Base-by-base conservation (phyloP, 2,797 vertebrate genomes). In the Petrocephalus sullivani region DNA sequence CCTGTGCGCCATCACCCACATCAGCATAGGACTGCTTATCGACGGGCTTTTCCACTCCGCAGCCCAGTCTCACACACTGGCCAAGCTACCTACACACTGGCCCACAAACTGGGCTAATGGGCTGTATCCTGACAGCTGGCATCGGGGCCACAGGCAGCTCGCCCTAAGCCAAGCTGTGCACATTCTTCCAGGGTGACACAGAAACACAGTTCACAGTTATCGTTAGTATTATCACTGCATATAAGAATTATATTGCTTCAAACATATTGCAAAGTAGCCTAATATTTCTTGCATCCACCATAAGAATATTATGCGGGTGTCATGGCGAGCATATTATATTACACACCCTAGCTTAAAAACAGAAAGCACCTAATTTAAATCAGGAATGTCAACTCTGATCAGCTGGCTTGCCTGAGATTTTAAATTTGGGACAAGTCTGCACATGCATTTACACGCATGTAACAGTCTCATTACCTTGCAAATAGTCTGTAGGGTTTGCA, bases 71-170 rank as follows among this genome's bases (percentile, higher is more conserved):
- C 21, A 78, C 41, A 78, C 37, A 78, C 71, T 41, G 71, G 16
- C 19, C 33, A 46, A 16, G 14, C 37, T 37, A 51, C 46, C 41
- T 51, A 83, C 49, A 53, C 46, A 83, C n/a, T n/a, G 81, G 10
- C 37, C 49, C 41, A n/a, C 37, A 53, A 83, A 83, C 81, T 53
- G 23, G 81, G 49, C 49, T 83, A 83, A 83, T 83, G 81, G 46
- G 46, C 46, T 83, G 23, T 51, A 83, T 83, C 81, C 46, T 83
- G 46, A 83, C 81, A 83, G n/a, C 81, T 53, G 81, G 19, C 81
- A 83, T 14, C 53, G 81, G 21, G 51, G 81, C 49, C 60, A 64
- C n/a, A 83, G 21, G 7, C 81, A 64, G 81, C 53, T 53, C 28
- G 64, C 46, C 41, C 49, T 23, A n/a, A 51, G 4, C n/a, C 19